Conservation (phyloP, 2,888 invertebrate species). For the Nyleta sp. region DNA sequence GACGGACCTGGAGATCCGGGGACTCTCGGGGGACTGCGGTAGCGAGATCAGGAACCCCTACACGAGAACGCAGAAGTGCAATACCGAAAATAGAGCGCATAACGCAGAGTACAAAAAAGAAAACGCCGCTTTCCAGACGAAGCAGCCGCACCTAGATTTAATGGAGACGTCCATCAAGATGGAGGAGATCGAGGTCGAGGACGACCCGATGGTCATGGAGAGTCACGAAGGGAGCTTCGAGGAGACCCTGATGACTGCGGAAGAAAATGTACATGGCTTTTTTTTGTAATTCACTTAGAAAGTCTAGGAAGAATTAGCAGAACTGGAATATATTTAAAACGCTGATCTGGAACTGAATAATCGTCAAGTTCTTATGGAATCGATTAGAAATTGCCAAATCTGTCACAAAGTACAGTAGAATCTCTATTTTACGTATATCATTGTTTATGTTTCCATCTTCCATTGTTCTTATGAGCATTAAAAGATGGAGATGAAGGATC, state of each 20-base stretch:
- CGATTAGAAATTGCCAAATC: background rate
- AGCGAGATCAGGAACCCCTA: constrained; percentile 85
- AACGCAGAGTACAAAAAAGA: constrained; percentile 72
- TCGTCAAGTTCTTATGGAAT: too few species aligned
- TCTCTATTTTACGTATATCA: too few species aligned
- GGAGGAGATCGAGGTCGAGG: constrained; percentile 79
- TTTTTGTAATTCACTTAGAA: background rate
- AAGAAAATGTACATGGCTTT: constrained; percentile 68
- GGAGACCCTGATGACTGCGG: constrained; percentile 66
- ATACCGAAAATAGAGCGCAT: constrained; percentile 74
- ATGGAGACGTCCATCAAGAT: constrained; percentile 74
- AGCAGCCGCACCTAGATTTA: constrained; percentile 70
- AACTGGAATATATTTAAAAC: too few species aligned
- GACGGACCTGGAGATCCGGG: constrained; percentile 87
- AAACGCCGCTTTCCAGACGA: constrained; percentile 66
- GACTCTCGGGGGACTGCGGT: constrained; percentile 85
- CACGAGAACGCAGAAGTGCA: constrained; percentile 80
- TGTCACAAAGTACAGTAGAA: too few species aligned
- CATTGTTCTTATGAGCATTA: too few species aligned
- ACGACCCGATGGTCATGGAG: constrained; percentile 79
- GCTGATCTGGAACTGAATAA: too few species aligned
- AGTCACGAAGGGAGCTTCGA: constrained; percentile 76
- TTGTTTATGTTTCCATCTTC: too few species aligned
- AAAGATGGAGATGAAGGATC: too few species aligned
- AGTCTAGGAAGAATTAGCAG: too few species aligned